Conservation (phyloP, 2,888 invertebrate genomes). For the Troides oblongomaculatus region DNA sequence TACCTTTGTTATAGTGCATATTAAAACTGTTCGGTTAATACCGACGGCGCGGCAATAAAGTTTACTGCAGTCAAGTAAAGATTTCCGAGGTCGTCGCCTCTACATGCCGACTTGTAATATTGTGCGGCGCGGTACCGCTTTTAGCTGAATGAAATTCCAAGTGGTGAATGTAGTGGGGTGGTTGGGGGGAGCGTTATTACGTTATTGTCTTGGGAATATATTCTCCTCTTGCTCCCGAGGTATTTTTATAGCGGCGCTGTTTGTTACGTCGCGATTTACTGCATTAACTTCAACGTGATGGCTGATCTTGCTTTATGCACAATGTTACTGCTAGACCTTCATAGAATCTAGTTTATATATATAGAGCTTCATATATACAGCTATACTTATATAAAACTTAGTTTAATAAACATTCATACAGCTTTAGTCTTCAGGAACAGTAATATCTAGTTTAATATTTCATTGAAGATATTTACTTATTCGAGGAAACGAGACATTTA, state of each 20-base stretch:
- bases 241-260: slow-evolving; percentile 9
- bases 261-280: slow-evolving; percentile 2
- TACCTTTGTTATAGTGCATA: no score
- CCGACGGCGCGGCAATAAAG: background rate
- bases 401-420: no score
- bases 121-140: slow-evolving; percentile 38
- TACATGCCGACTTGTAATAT: slow-evolving; percentile 31
- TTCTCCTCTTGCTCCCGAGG: slow-evolving; percentile 23
- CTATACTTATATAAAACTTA: background rate
- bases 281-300: no score
- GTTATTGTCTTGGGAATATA: slow-evolving; percentile 30
- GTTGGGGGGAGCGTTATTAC: slow-evolving; percentile 28
- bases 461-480: no score
- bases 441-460: no score
- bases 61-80: slow-evolving; percentile 24
- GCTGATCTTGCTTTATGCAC: no score
- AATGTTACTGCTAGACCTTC: no score
- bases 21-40: no score
- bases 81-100: slow-evolving; percentile 36
- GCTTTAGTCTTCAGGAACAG: no score
- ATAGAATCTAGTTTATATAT: background rate
- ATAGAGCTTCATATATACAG: background rate
- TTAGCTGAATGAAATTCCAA: slow-evolving; percentile 45
- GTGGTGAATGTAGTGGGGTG: slow-evolving; percentile 25
- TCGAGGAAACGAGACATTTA: no score